Conservation (phyloP, 2,888 invertebrate species). For the Hydroisotoma schaefferi region DNA sequence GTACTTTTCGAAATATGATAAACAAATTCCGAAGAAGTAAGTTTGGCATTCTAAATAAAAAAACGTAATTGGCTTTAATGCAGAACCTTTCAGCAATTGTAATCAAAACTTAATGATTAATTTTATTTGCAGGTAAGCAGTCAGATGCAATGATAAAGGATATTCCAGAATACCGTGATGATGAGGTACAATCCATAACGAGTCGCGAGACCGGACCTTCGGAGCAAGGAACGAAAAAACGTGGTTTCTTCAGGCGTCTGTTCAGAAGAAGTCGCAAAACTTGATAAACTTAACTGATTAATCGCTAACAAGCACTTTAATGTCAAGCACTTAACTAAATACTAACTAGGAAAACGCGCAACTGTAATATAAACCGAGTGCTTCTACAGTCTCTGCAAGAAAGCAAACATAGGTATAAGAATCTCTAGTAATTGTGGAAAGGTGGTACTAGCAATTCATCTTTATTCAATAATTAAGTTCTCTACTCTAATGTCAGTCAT, state of each 20-base stretch:
- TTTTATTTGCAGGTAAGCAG: constrained; percentile 28
- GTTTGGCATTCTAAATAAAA: neutral
- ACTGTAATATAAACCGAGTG: too few species aligned
- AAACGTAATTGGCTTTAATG: neutral
- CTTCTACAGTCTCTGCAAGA: too few species aligned
- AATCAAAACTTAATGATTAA: neutral
- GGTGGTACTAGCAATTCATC: too few species aligned
- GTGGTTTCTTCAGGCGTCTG: constrained; percentile 43
- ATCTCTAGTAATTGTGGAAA: too few species aligned
- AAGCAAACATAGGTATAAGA: too few species aligned
- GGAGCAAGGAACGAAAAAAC: constrained; percentile 32
- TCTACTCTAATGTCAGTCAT: too few species aligned
- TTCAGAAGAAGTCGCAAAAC: constrained; percentile 40
- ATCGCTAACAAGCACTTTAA: neutral
- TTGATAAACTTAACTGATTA: constrained; percentile 12
- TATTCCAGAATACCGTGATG: constrained; percentile 34
- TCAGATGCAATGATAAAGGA: constrained; percentile 33
- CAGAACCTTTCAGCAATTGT: neutral
- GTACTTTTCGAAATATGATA: constrained; percentile 47
- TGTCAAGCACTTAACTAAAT: neutral
- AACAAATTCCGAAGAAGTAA: constrained; percentile 46
- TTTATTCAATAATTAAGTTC: too few species aligned
- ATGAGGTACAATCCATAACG: constrained; percentile 41
- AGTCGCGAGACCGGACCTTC: constrained; percentile 41
- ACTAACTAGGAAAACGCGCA: neutral